These are phyloP conservation scores for Micromesistius poutassou DNA, from an alignment of 2,797 vertebrate species.

Conservation along the genomic window DNA sequence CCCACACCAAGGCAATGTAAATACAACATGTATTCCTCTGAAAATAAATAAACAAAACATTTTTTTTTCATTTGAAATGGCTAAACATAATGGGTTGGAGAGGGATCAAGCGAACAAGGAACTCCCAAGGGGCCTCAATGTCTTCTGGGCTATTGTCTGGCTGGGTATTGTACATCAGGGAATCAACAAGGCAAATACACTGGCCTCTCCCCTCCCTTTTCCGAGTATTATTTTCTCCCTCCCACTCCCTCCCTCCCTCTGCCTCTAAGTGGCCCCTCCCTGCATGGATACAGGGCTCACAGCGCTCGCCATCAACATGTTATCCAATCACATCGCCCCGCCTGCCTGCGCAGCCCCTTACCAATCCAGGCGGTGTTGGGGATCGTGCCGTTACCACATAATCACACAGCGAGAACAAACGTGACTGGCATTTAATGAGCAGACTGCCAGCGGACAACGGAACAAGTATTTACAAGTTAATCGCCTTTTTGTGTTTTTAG, in stretches of 20 bases:
- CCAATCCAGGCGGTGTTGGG: slow-evolving; percentile 59
- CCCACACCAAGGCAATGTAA: slow-evolving; percentile 11
- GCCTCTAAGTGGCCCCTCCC: slow-evolving; percentile 59
- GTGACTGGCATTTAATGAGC: slow-evolving; percentile 73
- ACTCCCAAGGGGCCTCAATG: slow-evolving; percentile 3
- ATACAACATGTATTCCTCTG: slow-evolving; percentile 1
- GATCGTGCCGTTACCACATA: slow-evolving; percentile 61
- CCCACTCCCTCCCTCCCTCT: slow-evolving; percentile 37
- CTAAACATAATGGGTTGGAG: neutral
- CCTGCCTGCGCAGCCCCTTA: slow-evolving; percentile 42
- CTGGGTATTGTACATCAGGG: slow-evolving; percentile 13
- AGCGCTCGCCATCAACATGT: slow-evolving; percentile 64
- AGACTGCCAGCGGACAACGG: slow-evolving; percentile 40
- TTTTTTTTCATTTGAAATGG: neutral
- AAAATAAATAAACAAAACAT: neutral
- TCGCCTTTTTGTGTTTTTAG: slow-evolving; percentile 20
- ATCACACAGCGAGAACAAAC: slow-evolving; percentile 69
- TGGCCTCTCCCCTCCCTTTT: slow-evolving; percentile 16
- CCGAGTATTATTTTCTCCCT: slow-evolving; percentile 18
- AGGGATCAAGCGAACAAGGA: slow-evolving; percentile 5
- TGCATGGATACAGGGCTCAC: slow-evolving; percentile 75
- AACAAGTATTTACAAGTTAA: slow-evolving; percentile 34
- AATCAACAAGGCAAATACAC: slow-evolving; percentile 32
- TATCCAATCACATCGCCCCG: slow-evolving; percentile 71
- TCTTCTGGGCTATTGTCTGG: slow-evolving; percentile 3